phyloP scores from a whole-genome alignment of 2,113 vertebrate species.

The Ia io region DNA sequence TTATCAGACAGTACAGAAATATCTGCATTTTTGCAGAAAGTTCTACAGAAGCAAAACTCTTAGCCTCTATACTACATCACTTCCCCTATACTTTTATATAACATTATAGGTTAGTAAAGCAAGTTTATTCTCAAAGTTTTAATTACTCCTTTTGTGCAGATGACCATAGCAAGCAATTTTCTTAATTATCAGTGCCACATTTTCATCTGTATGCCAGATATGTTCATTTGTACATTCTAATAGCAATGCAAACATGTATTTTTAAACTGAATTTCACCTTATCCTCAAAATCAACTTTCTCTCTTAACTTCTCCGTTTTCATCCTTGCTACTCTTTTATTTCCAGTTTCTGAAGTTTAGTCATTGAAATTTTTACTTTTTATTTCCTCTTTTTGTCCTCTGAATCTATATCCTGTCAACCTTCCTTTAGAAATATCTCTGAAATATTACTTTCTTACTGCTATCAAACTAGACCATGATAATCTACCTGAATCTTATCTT shows the following conservation, averaged over 20 bases:
- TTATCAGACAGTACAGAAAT: background rate
- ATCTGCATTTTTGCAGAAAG: background rate
- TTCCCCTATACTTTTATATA: background rate
- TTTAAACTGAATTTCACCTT: background rate
- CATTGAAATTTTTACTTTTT: background rate
- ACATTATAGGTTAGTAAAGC: background rate
- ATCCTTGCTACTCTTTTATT: background rate
- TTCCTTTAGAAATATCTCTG: background rate
- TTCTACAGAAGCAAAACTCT: background rate
- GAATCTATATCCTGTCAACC: background rate
- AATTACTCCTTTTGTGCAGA: background rate
- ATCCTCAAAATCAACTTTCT: background rate
- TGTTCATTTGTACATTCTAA: background rate
- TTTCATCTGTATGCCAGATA: background rate
- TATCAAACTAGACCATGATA: background rate
- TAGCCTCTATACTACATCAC: background rate
- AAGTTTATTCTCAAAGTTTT: background rate
- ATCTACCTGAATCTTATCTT: background rate
- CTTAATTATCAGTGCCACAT: background rate
- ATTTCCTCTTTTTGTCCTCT: conserved; percentile 18
- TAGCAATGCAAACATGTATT: background rate
- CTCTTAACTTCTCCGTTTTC: background rate
- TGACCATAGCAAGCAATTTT: background rate
- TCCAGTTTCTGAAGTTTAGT: background rate
- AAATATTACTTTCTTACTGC: background rate